A percentile compares a stretch with the other conserved stretches of the same genome.
phyloP scores from a whole-genome alignment of 2,888 invertebrate species.

The Luperina nickerlii region DNA sequence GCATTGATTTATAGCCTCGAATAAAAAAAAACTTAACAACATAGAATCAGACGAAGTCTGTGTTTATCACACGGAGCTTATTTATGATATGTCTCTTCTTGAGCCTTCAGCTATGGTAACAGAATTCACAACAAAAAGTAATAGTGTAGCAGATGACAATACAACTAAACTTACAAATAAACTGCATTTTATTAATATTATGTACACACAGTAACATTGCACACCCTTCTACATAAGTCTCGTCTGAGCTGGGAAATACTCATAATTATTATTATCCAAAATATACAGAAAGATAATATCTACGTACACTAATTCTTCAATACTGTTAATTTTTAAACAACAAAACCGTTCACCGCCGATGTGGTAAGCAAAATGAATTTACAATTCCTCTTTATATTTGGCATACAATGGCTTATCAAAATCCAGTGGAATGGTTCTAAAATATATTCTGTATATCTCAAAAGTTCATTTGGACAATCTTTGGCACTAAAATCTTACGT shows the following conservation, averaged over 20 bases:
- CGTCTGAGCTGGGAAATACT: conserved; percentile 67
- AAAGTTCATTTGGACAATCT: conserved; percentile 88
- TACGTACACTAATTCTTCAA: conserved; percentile 70
- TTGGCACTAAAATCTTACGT: conserved; percentile 89
- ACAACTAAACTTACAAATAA: conserved; percentile 73
- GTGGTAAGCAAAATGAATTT: conserved; percentile 63
- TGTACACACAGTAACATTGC: conserved; percentile 85
- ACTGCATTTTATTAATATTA: conserved; percentile 80
- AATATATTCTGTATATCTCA: conserved; percentile 81
- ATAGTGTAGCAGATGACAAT: conserved; percentile 63
- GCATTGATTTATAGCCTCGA: conserved; percentile 73
- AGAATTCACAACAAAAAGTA: conserved; percentile 76
- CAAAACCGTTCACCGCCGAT: conserved; percentile 64
- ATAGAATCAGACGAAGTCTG: conserved; percentile 68
- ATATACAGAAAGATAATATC: conserved; percentile 75
- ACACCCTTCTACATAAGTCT: conserved; percentile 75
- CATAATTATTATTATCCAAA: conserved; percentile 68
- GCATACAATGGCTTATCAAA: conserved; percentile 85
- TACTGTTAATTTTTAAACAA: conserved; percentile 73
- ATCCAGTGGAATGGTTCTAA: conserved; percentile 85
- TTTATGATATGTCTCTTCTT: conserved; percentile 86
- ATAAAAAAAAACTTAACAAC: conserved; percentile 70
- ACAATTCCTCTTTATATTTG: conserved; percentile 79
- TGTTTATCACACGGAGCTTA: conserved; percentile 76
- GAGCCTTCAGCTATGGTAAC: conserved; percentile 87